Percentiles rank a stretch among this genome's conserved stretches.
These are phyloP conservation scores for Lasius platythorax DNA, from an alignment of 2,888 invertebrate genomes.

Conservation along the genomic window DNA sequence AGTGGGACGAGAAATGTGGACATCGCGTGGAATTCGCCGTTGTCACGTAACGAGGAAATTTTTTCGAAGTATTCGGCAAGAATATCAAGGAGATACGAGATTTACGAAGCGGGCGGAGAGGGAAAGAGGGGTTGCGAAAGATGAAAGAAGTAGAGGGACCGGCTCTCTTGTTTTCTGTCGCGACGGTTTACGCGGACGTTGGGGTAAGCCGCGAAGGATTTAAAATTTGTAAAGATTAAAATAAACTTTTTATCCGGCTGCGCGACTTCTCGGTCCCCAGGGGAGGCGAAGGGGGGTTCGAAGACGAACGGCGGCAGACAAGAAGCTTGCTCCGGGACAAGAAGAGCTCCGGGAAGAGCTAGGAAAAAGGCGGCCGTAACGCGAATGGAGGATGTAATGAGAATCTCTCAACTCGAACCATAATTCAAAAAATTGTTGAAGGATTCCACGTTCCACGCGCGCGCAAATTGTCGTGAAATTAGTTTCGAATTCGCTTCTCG, in stretches of 20 bases:
- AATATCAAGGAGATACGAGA: conserved; percentile 68
- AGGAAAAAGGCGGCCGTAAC: conserved; percentile 57
- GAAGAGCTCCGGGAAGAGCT: conserved; percentile 62
- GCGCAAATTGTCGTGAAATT: conserved; percentile 79
- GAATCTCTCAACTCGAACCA: conserved; percentile 55
- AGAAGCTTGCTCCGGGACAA: conserved; percentile 62
- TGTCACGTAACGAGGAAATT: conserved; percentile 55
- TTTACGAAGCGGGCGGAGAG: conserved; percentile 58
- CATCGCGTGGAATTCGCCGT: conserved; percentile 19
- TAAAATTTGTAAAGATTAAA: conserved; percentile 84
- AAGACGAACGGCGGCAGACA: conserved; percentile 46
- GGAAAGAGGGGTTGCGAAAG: conserved; percentile 8
- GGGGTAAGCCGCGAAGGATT: conserved; percentile 77
- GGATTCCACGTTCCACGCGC: conserved; percentile 61
- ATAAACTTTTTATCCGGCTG: conserved; percentile 83
- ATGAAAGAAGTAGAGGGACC: conserved; percentile 43
- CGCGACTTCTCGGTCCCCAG: conserved; percentile 64
- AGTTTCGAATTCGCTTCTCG: conserved; percentile 66
- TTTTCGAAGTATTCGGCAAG: conserved; percentile 41
- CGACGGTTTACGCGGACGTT: conserved; percentile 67
- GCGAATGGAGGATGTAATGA: conserved; percentile 59
- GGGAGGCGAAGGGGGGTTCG: conserved; percentile 42
- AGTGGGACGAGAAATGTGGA: neutral
- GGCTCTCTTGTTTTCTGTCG: conserved; percentile 69
- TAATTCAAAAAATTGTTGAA: conserved; percentile 68